A percentile compares a stretch with the other conserved stretches of the same genome.
Conservation (phyloP, 1,140 invertebrate species). For the Gonatopus flavifemur region DNA sequence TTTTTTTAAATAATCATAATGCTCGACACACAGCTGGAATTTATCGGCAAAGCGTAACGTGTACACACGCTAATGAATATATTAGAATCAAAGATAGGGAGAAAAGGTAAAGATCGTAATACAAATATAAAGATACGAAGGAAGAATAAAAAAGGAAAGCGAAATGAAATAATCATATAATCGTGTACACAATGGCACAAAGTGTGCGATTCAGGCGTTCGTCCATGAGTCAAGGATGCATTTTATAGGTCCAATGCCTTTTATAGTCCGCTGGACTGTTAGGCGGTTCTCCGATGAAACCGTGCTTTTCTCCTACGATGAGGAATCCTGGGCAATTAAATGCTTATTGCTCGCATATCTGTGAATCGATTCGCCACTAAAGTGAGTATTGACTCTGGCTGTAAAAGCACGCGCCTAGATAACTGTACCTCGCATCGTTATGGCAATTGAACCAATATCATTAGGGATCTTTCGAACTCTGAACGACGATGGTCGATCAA, state of each 20-base stretch:
- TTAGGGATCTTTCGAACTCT: conserved; percentile 24
- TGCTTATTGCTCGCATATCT: conserved; percentile 59
- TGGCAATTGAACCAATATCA: conserved; percentile 28
- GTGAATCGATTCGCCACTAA: conserved; percentile 57
- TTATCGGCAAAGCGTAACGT: conserved; percentile 13
- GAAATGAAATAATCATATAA: too few species aligned
- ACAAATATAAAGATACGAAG: too few species aligned
- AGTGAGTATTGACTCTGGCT: conserved; percentile 52
- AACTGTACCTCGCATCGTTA: too few species aligned
- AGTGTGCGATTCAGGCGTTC: too few species aligned
- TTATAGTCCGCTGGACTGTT: conserved; percentile 50
- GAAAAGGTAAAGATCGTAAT: too few species aligned
- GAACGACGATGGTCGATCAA: conserved; percentile 12
- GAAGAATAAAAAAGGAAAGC: too few species aligned
- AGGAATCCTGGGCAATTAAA: conserved; percentile 61
- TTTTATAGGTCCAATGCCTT: conserved; percentile 59
- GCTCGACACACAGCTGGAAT: too few species aligned
- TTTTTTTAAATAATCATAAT: too few species aligned
- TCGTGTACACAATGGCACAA: conserved; percentile 41
- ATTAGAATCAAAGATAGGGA: too few species aligned
- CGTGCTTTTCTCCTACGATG: conserved; percentile 50
- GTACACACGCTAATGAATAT: conserved; percentile 11
- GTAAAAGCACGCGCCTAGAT: conserved; percentile 53
- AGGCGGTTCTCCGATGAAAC: conserved; percentile 48
- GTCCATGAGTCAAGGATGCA: conserved; percentile 53